phyloP scores from a whole-genome alignment of 2,113 vertebrate species.

The Seriola rivoliana region DNA sequence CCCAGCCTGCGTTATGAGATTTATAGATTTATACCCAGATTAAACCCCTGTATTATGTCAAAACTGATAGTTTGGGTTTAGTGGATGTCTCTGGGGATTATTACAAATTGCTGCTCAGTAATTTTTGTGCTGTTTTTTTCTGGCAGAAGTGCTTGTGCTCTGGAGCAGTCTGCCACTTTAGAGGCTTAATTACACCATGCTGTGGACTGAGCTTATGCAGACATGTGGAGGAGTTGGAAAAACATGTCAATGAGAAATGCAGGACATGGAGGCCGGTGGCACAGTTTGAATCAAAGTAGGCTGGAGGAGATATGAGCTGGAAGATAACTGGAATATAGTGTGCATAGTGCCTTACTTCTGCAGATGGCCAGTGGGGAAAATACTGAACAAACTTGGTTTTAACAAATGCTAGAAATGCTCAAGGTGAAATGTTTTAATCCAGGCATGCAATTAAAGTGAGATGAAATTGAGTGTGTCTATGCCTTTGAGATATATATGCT shows the following conservation, averaged over 20 bases:
- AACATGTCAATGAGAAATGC: slow-evolving; percentile 69
- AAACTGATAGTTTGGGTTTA: slow-evolving; percentile 79
- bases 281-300: slow-evolving; percentile 55
- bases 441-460: slow-evolving; percentile 46
- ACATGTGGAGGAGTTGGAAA: slow-evolving; percentile 65
- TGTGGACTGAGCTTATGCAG: slow-evolving; percentile 67
- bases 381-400: slow-evolving; percentile 7
- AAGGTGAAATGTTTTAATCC: slow-evolving; percentile 37
- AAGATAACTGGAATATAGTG: slow-evolving; percentile 34
- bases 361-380: slow-evolving; percentile 32
- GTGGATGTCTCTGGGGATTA: slow-evolving; percentile 78
- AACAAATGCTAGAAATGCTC: slow-evolving; percentile 16
- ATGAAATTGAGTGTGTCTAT: slow-evolving; percentile 17
- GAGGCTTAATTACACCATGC: slow-evolving; percentile 78
- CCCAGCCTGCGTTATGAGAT: slow-evolving; percentile 68
- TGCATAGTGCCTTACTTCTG: slow-evolving; percentile 67
- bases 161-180: slow-evolving; percentile 77
- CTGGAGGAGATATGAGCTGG: slow-evolving; percentile 40
- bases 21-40: slow-evolving; percentile 82
- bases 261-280: slow-evolving; percentile 44
- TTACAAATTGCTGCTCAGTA: slow-evolving; percentile 78
- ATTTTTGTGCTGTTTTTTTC: slow-evolving; percentile 62
- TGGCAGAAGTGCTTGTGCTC: slow-evolving; percentile 62
- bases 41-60: slow-evolving; percentile 78
- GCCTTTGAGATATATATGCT: slow-evolving; percentile 15